These are phyloP conservation scores for Epistrophe eligans DNA, from an alignment of 2,888 invertebrate genomes.

Conservation along the genomic window DNA sequence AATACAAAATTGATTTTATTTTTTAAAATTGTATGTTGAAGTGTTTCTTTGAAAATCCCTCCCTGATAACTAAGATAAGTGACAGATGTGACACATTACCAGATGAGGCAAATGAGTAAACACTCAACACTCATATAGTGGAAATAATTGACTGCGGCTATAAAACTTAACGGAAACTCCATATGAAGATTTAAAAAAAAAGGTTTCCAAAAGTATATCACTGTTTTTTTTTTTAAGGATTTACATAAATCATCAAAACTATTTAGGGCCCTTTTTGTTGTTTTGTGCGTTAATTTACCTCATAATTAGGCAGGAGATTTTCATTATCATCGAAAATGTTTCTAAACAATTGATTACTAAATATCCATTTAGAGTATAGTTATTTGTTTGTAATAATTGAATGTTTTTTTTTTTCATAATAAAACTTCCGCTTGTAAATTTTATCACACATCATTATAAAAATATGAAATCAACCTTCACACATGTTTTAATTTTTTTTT, in stretches of 20 bases:
- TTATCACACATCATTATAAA: slow-evolving; percentile 2
- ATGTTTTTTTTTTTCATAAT: neutral
- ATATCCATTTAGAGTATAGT: neutral
- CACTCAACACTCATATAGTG: neutral
- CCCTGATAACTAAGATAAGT: neutral
- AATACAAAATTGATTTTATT: too few relatives aligned
- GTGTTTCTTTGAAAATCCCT: neutral
- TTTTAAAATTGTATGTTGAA: neutral
- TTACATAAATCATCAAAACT: neutral
- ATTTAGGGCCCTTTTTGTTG: neutral
- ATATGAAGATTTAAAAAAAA: neutral
- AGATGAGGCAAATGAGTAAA: neutral
- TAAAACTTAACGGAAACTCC: neutral
- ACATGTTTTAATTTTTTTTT: slow-evolving; percentile 6
- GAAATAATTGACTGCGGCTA: neutral
- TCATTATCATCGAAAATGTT: neutral
- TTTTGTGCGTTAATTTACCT: too few relatives aligned
- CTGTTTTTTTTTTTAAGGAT: neutral
- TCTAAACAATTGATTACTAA: neutral
- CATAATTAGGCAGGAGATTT: neutral
- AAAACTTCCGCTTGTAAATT: neutral
- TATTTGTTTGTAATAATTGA: neutral
- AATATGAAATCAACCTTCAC: slow-evolving; percentile 7
- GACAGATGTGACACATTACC: neutral
- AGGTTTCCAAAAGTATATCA: neutral